A percentile compares a stretch with the other conserved stretches of the same genome.
These are phyloP conservation scores for Idaea straminata DNA, from an alignment of 2,888 invertebrate species.

Conservation along the genomic window DNA sequence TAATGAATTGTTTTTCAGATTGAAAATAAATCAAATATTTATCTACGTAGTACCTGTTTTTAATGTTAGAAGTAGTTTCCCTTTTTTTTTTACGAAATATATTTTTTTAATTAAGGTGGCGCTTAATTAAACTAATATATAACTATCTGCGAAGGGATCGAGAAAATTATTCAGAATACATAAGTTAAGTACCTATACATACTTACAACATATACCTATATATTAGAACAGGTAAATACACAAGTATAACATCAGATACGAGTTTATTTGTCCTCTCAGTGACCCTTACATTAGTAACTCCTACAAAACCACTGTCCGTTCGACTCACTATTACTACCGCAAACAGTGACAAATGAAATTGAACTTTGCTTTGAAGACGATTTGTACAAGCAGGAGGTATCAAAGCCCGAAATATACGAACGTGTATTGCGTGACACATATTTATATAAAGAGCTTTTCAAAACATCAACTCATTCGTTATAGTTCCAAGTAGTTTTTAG, in stretches of 20 bases:
- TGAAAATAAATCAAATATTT: too few relatives aligned
- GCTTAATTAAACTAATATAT: too few relatives aligned
- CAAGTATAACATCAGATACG: not conserved
- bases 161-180: too few relatives aligned
- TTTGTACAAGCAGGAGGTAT: not conserved
- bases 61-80: too few relatives aligned
- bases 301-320: not conserved
- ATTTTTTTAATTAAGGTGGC: too few relatives aligned
- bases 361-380: not conserved
- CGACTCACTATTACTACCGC: not conserved
- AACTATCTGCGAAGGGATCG: too few relatives aligned
- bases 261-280: not conserved
- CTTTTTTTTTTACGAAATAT: too few relatives aligned
- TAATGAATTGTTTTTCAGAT: too few relatives aligned
- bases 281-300: not conserved
- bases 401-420: not conserved
- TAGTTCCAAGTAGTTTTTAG: too few relatives aligned
- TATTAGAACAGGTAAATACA: not conserved
- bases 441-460: constrained; percentile 1
- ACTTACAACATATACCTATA: not conserved
- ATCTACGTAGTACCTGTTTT: too few relatives aligned
- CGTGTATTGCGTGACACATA: not conserved
- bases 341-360: not conserved
- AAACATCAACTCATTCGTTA: not conserved
- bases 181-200: too few relatives aligned